Base-by-base conservation (phyloP, 2,797 vertebrate genomes). In the Megaceryle alcyon region DNA sequence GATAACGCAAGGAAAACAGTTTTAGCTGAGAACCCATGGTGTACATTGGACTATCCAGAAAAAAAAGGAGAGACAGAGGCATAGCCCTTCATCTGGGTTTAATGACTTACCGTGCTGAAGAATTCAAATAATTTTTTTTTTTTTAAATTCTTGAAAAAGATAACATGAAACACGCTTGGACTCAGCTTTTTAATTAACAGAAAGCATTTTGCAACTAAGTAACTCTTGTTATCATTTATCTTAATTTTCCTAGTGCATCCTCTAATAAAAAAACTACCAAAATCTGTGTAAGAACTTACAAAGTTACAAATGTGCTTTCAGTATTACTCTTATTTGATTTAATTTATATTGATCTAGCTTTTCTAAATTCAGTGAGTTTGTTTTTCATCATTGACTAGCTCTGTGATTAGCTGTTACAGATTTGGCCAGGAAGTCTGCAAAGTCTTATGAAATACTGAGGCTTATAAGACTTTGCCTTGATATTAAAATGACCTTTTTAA, bases 401-500 rank as follows among this genome's bases (percentile, higher is more conserved):
- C 44, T 81, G 39, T 68, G 72, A 68, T 76, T 63, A 93, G 65
- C 53, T 65, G 46, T 53, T 49, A 72, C 0, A 37, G 61, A 69
- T 81, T 91, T 82, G 89, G 33, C 33, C 69, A 91, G 79, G 68
- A 94, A 94, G 59, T 71, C 31, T 85, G 35, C 13, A 41, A 63
- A 81, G n/a, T 72, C n/a, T 70, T 26, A 86, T 89, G 86, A 96
- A 95, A 84, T n/a, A 68, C 6, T 56, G 20, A 13, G 4, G 76
- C 35, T 88, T 66, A 7, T 25, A 70, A 69, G 31, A 31, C 29
- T 92, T 92, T 68, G 35, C 21, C 46, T 88, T 92, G 53, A 82
- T 94, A 94, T 80, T 86, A 91, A 88, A 92, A 90, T 53, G 37
- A 68, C 44, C 63, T 92, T 94, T 96, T 75, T 22, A 60, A 68